A percentile compares a stretch with the other conserved stretches of the same genome.
Conservation (phyloP, 2,797 vertebrate genomes). For the Tinamus major region DNA sequence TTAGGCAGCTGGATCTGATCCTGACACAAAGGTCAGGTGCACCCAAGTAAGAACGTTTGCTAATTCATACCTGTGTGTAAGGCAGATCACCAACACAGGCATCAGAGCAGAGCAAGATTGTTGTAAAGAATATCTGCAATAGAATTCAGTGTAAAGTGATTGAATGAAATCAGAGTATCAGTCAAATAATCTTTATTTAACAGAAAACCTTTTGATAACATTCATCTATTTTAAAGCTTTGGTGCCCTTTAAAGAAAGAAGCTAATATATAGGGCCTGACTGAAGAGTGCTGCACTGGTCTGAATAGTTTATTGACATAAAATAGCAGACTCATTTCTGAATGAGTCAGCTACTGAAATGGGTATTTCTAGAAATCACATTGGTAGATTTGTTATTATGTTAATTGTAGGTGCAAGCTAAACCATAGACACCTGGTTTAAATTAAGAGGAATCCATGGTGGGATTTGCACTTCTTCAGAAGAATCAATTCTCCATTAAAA, state of each 20-base stretch:
- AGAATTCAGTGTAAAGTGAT: background rate
- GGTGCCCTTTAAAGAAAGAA: background rate
- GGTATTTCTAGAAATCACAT: background rate
- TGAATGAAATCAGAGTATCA: background rate
- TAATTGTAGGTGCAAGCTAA: background rate
- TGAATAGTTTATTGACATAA: background rate
- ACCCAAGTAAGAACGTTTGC: background rate
- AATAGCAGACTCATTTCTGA: background rate
- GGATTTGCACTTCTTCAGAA: background rate
- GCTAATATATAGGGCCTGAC: background rate
- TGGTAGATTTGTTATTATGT: background rate
- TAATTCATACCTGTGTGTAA: background rate
- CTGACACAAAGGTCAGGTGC: background rate
- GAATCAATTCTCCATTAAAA: background rate
- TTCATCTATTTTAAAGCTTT: background rate
- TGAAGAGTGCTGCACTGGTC: background rate
- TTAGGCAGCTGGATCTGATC: background rate
- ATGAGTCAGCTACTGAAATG: background rate
- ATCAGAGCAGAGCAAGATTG: background rate
- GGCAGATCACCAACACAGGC: background rate
- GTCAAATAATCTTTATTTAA: background rate
- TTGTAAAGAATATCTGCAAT: background rate
- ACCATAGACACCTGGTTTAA: background rate
- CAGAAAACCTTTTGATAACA: background rate
- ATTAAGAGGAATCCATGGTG: background rate